Base-by-base conservation (phyloP, 2,113 vertebrate species). In the Pituophis catenifer region DNA sequence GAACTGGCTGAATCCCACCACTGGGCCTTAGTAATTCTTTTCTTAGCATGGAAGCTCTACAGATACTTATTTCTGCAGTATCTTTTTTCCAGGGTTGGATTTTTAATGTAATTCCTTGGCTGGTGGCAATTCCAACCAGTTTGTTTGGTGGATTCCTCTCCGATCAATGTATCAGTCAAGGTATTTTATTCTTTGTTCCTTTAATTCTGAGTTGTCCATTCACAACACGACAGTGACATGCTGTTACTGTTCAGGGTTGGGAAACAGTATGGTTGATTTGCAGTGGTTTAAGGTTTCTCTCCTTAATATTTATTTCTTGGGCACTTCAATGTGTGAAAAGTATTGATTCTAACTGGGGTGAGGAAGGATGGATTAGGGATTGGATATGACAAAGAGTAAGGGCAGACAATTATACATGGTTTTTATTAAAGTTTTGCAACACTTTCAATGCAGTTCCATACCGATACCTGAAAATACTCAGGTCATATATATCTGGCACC, bases 71-170 rank as follows among this genome's bases (percentile, higher is more conserved):
- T 29, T 23, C 1, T 29, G 9, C 2, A 2, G 21, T 59, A 87
- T 17, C 48, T 93, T 65, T 15, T 95, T 96, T n/a, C 58, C 96
- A 99, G 99, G 99, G 99, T 12, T 99, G 99, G 99, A 97, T 99
- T 96, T 99, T 99, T 96, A 99, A 99, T 33, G 99, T 99, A 26
- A 97, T 99, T 59, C 99, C 99, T 2, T 99, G 99, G 99, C 97
- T 99, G 94, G 98, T 99, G 94, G 99, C 99, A 5, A 99, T 99
- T 88, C 99, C 99, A 0, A 97, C 98, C 0, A 98, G 99, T 24
- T 95, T 99, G 88, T 97, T 99, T 94, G 98, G 99, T 26, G 99
- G 99, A 91, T 98, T 98, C 94, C 98, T 99, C 15, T 98, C 99
- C 1, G 99, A 99, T 95, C 98, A 98, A 92, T 99, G 99, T 94